Conservation (phyloP, 2,113 vertebrate genomes). For the Sapajus apella region DNA sequence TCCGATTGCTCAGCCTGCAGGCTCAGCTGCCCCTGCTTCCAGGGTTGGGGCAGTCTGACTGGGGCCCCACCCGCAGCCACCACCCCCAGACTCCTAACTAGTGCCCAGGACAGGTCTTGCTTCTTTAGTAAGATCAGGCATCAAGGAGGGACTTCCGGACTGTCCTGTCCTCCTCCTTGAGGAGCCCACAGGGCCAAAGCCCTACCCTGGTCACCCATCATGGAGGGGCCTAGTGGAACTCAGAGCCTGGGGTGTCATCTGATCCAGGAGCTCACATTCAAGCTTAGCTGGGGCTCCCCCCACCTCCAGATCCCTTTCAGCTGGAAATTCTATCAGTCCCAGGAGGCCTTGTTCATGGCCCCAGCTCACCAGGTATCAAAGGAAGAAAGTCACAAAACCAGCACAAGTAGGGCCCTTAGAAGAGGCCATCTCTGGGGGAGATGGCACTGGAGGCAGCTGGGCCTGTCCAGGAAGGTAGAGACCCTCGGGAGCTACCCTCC, state of each 20-base stretch:
- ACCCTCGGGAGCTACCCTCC: not conserved
- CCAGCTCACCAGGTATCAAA: not conserved
- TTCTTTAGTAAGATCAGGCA: not conserved
- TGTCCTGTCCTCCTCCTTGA: not conserved
- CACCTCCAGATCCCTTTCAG: conserved; percentile 70
- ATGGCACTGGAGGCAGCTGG: not conserved
- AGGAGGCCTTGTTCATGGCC: conserved; percentile 39
- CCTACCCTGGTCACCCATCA: conserved; percentile 7
- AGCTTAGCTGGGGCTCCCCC: conserved; percentile 19
- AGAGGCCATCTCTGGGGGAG: not conserved
- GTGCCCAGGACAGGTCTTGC: not conserved
- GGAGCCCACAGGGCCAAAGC: not conserved
- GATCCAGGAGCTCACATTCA: conserved; percentile 74
- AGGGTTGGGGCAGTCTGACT: not conserved
- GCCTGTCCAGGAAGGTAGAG: not conserved
- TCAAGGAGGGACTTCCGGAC: not conserved
- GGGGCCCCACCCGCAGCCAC: not conserved
- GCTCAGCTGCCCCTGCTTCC: not conserved
- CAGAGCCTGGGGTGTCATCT: conserved; percentile 55
- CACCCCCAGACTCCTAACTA: not conserved
- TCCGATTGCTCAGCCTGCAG: not conserved
- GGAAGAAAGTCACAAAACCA: conserved; percentile 59
- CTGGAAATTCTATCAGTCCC: conserved; percentile 71
- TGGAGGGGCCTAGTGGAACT: conserved; percentile 38
- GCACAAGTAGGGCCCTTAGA: not conserved